Evolutionary conservation across 2,113 vertebrate genomes (phyloP), one percentile per base, ranked within the genome.

Genomic region (Orycteropus afer): DNA sequence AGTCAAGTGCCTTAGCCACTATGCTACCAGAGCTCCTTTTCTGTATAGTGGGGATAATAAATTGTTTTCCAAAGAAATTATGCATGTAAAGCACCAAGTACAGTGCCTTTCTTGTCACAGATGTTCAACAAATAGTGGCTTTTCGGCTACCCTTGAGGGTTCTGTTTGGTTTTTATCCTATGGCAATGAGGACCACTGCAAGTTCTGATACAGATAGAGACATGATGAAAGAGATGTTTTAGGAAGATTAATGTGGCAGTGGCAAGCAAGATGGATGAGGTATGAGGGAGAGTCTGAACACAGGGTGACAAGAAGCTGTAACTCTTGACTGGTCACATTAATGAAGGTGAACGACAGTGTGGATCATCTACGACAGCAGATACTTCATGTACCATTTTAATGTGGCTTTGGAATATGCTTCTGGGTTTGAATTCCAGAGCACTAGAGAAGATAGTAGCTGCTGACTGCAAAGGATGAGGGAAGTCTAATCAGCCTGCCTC

Each of bases 301-400:
- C 0, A 86, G 74, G 79, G 55, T 86, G 86, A 94, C 86, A 90
- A 95, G 91, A 77, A 94, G 79, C 82, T 84, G 0, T 94, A 84
- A 92, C 89, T 97, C 95, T 40, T 96, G 53, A 65, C 89, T 67
- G 63, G 94, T 90, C 96, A 81, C 51, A 73, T 80, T 89, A 95
- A 91, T 67, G 96, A 92, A 95, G 89, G 96, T 89, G 95, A 95
- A 89, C 1, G 3, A 65, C 92, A 69, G 57, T 95, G 40, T 79
- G 86, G 74, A 77, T 94, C 69, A 89, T 77, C 29, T 71, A 74
- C 86, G 86, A 95, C 79, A 97, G 94, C 45, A 89, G 82, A 73
- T 90, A 87, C 67, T 79, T 89, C 74, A 55, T 0, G 32, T 12
- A 42, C 79, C 27, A 4, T 79, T 92, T 90, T 59, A 93, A 80